Conservation (phyloP, 2,888 invertebrate genomes). For the Thumatha senex region DNA sequence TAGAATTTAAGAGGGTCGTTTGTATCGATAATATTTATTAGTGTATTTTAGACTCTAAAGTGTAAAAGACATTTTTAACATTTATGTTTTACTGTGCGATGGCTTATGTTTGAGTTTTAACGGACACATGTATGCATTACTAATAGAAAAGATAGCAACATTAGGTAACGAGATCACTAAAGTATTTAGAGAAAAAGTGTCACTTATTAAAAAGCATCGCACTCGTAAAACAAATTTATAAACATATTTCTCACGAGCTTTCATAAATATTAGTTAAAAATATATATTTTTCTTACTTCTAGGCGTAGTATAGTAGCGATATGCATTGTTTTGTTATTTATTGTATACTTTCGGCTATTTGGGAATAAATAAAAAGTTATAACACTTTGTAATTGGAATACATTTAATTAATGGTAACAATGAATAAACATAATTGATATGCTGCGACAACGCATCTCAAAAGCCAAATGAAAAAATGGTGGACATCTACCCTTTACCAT, state of each 20-base stretch:
- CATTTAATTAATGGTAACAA: neutral
- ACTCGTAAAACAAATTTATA: slow-evolving; percentile 6
- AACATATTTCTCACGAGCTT: slow-evolving; percentile 71
- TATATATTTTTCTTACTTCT: slow-evolving; percentile 81
- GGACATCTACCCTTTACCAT: neutral
- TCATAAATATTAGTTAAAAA: slow-evolving; percentile 68
- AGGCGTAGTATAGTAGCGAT: slow-evolving; percentile 55
- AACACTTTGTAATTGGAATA: neutral
- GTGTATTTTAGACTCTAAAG: slow-evolving; percentile 53
- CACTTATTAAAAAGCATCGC: slow-evolving; percentile 15
- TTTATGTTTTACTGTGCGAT: slow-evolving; percentile 29
- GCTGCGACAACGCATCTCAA: too few species aligned
- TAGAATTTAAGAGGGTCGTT: slow-evolving; percentile 50
- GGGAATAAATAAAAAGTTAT: slow-evolving; percentile 20
- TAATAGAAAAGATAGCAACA: neutral
- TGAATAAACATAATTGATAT: neutral
- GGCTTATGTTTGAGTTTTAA: slow-evolving; percentile 8
- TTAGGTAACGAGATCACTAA: too few species aligned
- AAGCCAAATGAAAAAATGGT: neutral
- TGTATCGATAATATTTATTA: slow-evolving; percentile 47
- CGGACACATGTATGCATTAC: neutral
- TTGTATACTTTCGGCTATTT: slow-evolving; percentile 24
- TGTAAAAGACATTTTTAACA: slow-evolving; percentile 79
- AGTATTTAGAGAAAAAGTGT: too few species aligned
- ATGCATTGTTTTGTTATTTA: slow-evolving; percentile 47